phyloP scores from a whole-genome alignment of 2,888 invertebrate species.

The Sepiola atlantica region DNA sequence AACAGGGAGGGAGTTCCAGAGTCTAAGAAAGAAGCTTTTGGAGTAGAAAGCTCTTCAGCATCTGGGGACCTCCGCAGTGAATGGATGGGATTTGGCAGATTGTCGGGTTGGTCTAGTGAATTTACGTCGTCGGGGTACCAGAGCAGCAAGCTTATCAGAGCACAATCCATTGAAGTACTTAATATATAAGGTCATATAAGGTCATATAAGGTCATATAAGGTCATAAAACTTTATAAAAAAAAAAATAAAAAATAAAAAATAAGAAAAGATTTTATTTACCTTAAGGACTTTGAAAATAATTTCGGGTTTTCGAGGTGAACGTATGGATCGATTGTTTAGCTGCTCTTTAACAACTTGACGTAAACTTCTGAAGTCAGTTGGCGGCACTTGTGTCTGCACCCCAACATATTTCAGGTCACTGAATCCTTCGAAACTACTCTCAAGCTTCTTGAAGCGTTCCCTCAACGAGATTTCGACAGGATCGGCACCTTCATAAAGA shows the following conservation, averaged over 20 bases:
- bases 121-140: no score
- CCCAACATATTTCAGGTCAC: slow-evolving; percentile 79
- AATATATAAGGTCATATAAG: no score
- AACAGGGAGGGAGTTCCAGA: no score
- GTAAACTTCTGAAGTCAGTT: slow-evolving; percentile 81
- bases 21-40: no score
- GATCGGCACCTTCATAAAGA: slow-evolving; percentile 52
- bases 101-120: no score
- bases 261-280: slow-evolving; percentile 70
- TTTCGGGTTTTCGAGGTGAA: slow-evolving; percentile 81
- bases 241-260: not conserved
- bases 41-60: no score
- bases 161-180: no score
- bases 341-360: slow-evolving; percentile 79
- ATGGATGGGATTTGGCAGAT: no score
- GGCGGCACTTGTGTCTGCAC: slow-evolving; percentile 65
- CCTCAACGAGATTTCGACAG: slow-evolving; percentile 72
- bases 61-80: no score
- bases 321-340: slow-evolving; percentile 83
- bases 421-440: slow-evolving; percentile 83
- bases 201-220: no score
- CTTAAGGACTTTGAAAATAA: slow-evolving; percentile 82
- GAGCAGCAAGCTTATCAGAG: no score
- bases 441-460: slow-evolving; percentile 80
- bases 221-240: not conserved